These are phyloP conservation scores for Meloidogyne hapla DNA, from an alignment of 1,140 invertebrate species.

Conservation along the genomic window DNA sequence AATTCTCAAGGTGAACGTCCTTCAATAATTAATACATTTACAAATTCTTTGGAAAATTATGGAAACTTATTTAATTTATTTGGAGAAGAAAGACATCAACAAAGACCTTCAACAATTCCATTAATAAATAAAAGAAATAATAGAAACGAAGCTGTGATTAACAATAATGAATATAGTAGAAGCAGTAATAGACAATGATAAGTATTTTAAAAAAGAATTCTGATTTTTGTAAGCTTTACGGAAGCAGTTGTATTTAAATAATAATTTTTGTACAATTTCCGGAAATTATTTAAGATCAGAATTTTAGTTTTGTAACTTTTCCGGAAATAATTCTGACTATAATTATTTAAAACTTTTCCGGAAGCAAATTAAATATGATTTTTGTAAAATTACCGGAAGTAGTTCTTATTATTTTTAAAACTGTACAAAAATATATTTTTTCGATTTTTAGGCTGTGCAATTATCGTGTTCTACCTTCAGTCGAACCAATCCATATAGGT, in stretches of 20 bases:
- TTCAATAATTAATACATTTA: slow-evolving; percentile 44
- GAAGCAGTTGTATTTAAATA: not conserved
- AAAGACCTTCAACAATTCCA: not conserved
- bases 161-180: not conserved
- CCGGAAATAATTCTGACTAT: not conserved
- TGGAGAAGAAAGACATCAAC: not conserved
- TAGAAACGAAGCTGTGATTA: not conserved
- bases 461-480: slow-evolving; percentile 27
- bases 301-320: not conserved
- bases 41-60: slow-evolving; percentile 17
- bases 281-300: not conserved
- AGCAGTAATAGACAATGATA: not conserved
- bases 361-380: slow-evolving; percentile 25
- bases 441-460: slow-evolving; percentile 41
- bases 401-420: slow-evolving; percentile 32
- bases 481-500: slow-evolving; percentile 37
- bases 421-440: not conserved
- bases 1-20: slow-evolving; percentile 70
- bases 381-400: slow-evolving; percentile 25
- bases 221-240: not conserved
- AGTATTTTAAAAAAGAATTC: not conserved
- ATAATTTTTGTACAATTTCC: not conserved
- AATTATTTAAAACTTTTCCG: not conserved
- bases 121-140: not conserved
- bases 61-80: slow-evolving; percentile 17